phyloP scores from a whole-genome alignment of 2,888 invertebrate genomes.

The Atethmia centrago region DNA sequence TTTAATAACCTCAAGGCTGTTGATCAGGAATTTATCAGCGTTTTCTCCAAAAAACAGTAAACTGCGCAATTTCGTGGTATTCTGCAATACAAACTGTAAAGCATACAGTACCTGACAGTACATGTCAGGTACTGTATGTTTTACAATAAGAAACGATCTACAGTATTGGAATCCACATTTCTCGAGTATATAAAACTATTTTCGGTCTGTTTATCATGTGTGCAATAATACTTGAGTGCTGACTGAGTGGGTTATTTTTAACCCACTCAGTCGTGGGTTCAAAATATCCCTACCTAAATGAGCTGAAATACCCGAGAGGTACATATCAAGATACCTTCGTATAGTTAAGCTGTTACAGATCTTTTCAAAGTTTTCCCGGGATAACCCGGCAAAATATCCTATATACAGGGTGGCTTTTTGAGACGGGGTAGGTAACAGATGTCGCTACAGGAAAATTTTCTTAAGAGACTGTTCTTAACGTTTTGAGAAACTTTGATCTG shows the following conservation, averaged over 20 bases:
- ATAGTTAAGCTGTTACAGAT: neutral
- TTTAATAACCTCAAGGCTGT: neutral
- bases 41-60: neutral
- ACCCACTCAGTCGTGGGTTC: no score
- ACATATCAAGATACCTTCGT: neutral
- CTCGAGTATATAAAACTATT: constrained; percentile 28
- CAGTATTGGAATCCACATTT: neutral
- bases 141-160: neutral
- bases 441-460: no score
- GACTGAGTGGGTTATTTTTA: neutral
- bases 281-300: neutral
- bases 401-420: no score
- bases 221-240: constrained; percentile 1
- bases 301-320: neutral
- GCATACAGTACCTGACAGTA: no score
- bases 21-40: neutral
- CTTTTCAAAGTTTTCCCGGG: neutral
- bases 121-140: no score
- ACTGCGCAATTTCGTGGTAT: neutral
- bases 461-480: no score
- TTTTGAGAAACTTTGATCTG: no score
- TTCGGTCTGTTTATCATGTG: constrained; percentile 4
- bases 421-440: no score
- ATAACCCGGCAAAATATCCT: neutral
- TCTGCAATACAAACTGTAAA: no score